Evolutionary conservation across 2,888 invertebrate species (phyloP).

Genomic region (Escarpia spicata): DNA sequence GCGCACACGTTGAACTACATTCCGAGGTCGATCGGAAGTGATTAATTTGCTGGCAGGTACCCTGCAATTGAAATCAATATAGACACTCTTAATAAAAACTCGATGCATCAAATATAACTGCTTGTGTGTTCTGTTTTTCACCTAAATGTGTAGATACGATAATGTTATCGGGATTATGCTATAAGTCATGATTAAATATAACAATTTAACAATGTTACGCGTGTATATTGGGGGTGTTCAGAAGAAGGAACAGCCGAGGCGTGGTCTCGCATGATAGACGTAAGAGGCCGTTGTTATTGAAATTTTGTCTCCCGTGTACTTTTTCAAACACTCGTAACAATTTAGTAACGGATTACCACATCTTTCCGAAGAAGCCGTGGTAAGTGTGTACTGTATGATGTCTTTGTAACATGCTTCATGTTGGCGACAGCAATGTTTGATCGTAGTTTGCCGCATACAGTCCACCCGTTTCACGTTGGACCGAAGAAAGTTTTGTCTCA

Average conservation of each 20-base stretch:
- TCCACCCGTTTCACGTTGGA: constrained; percentile 3
- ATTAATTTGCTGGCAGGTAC: neutral
- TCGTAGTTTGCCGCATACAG: neutral
- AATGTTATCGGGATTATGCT: neutral
- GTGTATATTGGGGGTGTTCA: neutral
- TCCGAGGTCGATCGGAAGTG: constrained; percentile 16
- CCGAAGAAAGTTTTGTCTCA: neutral
- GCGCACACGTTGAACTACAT: constrained; percentile 16
- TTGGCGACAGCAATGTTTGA: neutral
- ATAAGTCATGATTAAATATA: neutral
- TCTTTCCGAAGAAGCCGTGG: constrained; percentile 3
- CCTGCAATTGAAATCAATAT: neutral
- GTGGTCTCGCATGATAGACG: constrained; percentile 16
- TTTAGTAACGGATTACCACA: constrained; percentile 11
- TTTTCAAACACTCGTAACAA: constrained; percentile 16
- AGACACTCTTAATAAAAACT: neutral
- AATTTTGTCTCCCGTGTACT: constrained; percentile 1
- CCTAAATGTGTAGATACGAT: neutral
- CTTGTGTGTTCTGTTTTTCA: neutral
- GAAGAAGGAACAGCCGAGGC: constrained; percentile 6
- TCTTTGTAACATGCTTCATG: neutral
- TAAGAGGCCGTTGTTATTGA: constrained; percentile 16
- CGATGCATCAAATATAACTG: neutral
- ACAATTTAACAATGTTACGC: neutral
- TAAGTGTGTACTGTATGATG: neutral